Conservation (phyloP, 2,113 vertebrate species). For the Leucosticte australis region DNA sequence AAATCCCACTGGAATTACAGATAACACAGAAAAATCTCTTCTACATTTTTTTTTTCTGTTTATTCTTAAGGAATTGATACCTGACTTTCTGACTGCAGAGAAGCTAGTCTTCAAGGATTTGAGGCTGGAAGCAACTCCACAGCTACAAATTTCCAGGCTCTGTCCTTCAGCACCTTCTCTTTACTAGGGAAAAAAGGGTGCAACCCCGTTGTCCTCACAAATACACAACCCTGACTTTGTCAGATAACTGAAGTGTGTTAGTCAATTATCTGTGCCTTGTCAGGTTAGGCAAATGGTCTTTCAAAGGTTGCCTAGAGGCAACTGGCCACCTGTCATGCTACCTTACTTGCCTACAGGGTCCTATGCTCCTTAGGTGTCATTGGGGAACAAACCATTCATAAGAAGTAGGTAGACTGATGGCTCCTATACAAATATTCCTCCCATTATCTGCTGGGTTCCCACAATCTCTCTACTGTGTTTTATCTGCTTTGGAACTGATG, state of each 20-base stretch:
- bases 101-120: neutral
- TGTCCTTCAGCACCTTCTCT: neutral
- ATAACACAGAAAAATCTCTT: neutral
- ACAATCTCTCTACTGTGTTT: neutral
- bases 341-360: rapidly evolving
- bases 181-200: neutral
- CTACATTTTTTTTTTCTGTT: neutral
- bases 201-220: neutral
- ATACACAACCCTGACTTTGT: neutral
- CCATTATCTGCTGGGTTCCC: neutral
- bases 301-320: neutral
- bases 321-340: neutral
- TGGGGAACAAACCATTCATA: neutral
- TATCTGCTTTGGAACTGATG: neutral
- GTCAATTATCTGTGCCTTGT: neutral
- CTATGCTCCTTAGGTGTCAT: rapidly evolving
- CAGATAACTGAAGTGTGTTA: neutral
- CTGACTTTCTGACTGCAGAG: neutral
- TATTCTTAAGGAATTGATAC: neutral
- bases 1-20: neutral
- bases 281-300: neutral
- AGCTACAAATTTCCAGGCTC: neutral
- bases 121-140: neutral
- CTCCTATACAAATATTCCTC: neutral
- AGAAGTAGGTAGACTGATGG: neutral